Conservation (phyloP, 2,113 vertebrate species). For the Corythoichthys haematopterus region DNA sequence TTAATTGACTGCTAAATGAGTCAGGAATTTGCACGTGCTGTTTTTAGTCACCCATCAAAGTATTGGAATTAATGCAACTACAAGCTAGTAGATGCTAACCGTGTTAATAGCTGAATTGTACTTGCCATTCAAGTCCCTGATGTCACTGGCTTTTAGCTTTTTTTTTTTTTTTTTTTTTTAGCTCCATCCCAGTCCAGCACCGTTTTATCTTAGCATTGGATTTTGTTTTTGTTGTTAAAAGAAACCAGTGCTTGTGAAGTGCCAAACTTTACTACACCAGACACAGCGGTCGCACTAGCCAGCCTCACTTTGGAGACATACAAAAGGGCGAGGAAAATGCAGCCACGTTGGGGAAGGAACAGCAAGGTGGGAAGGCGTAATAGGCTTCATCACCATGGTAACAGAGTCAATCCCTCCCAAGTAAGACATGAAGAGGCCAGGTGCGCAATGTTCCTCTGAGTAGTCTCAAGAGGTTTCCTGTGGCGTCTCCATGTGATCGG, state of each 20-base stretch:
- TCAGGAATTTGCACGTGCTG: not conserved
- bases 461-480: conserved; percentile 26
- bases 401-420: conserved; percentile 44
- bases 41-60: not conserved
- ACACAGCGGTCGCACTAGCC: conserved; percentile 21
- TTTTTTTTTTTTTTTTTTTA: not conserved
- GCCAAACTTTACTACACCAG: conserved; percentile 45
- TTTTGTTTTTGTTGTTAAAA: not conserved
- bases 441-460: conserved; percentile 33
- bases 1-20: not conserved
- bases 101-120: not conserved
- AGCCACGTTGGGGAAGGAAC: conserved; percentile 11
- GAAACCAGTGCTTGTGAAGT: conserved; percentile 23
- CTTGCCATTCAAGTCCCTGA: not conserved
- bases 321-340: conserved; percentile 14
- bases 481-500: conserved; percentile 22
- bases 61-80: conserved; percentile 2
- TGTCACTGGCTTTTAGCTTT: not conserved
- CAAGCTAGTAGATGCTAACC: not conserved
- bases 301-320: conserved; percentile 27
- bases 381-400: conserved; percentile 30
- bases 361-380: conserved; percentile 12
- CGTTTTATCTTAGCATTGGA: not conserved
- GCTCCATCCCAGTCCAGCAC: not conserved
- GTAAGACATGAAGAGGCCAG: conserved; percentile 36